These are phyloP conservation scores for Sebastes nivosus DNA, from an alignment of 2,797 vertebrate species.

Conservation along the genomic window DNA sequence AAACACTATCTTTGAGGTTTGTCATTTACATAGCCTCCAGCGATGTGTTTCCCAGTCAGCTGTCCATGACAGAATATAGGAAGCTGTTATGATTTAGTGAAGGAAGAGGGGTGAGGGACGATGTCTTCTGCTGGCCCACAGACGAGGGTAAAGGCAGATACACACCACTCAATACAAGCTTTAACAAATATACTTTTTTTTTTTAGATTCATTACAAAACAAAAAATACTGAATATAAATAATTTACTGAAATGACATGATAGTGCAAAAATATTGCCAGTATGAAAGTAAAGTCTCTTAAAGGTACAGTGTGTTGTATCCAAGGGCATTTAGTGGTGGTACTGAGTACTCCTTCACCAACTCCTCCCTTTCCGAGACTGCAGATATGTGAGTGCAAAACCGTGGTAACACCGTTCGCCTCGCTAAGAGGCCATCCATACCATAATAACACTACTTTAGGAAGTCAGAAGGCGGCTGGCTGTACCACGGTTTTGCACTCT, in stretches of 20 bases:
- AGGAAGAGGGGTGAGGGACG: background rate
- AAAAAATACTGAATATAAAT: background rate
- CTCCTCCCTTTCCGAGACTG: no score
- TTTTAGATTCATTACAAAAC: background rate
- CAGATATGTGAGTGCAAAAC: no score
- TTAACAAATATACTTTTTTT: no score
- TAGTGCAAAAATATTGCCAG: background rate
- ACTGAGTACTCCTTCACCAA: no score
- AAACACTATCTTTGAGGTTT: conserved; percentile 26
- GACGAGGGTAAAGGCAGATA: background rate
- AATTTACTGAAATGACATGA: background rate
- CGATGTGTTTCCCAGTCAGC: background rate
- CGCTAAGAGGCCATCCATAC: no score
- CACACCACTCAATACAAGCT: rapidly evolving
- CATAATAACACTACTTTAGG: no score
- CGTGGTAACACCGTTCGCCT: no score
- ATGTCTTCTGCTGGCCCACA: background rate
- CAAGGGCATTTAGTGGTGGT: no score
- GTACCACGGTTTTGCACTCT: no score
- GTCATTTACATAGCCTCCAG: conserved; percentile 10
- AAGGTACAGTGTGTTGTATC: background rate
- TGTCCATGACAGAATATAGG: background rate
- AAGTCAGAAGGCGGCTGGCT: no score
- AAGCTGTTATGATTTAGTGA: background rate
- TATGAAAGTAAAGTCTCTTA: background rate